Percentiles rank a stretch among this genome's conserved stretches.
Conservation (phyloP, 2,113 vertebrate genomes). For the Thamnaconus septentrionalis region DNA sequence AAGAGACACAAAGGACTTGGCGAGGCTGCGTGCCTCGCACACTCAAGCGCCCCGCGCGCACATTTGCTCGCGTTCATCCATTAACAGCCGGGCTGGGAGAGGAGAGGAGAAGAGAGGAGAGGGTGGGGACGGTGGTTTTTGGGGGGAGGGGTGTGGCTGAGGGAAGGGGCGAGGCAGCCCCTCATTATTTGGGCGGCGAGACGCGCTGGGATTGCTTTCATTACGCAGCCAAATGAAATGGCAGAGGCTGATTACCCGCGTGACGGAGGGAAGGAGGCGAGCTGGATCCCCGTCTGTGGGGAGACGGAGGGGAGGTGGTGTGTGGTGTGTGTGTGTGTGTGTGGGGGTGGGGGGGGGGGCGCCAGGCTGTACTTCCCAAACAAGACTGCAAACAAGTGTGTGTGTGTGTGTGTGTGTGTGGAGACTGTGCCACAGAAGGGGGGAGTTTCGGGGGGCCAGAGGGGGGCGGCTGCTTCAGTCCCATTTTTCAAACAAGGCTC, state of each 20-base stretch:
- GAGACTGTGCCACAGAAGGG: constrained; percentile 12
- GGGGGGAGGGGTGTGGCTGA: constrained; percentile 42
- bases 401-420: constrained; percentile 27
- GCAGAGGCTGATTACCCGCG: constrained; percentile 75
- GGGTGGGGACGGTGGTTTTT: constrained; percentile 32
- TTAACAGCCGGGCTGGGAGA: constrained; percentile 59
- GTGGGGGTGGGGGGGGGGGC: constrained; percentile 2
- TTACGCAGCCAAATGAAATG: constrained; percentile 77
- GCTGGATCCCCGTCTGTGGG: constrained; percentile 54
- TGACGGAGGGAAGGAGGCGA: constrained; percentile 64
- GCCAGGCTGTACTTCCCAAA: constrained; percentile 39
- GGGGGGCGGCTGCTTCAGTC: constrained; percentile 46
- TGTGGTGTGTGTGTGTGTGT: constrained; percentile 40
- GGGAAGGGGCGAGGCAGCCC: constrained; percentile 45
- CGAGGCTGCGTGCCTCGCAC: constrained; percentile 48
- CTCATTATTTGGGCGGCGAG: constrained; percentile 78
- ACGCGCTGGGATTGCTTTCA: constrained; percentile 78
- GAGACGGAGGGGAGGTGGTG: constrained; percentile 13
- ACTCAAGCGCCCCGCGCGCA: constrained; percentile 35
- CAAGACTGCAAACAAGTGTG: constrained; percentile 52
- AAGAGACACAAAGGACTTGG: constrained; percentile 56
- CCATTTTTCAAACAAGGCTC: constrained; percentile 60
- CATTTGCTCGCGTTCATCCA: constrained; percentile 60
- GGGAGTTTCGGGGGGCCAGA: constrained; percentile 42
- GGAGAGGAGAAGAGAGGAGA: constrained; percentile 45